Evolutionary conservation across 2,113 vertebrate genomes (phyloP), one percentile per base, ranked within the genome.

Genomic region (Polypterus senegalus): DNA sequence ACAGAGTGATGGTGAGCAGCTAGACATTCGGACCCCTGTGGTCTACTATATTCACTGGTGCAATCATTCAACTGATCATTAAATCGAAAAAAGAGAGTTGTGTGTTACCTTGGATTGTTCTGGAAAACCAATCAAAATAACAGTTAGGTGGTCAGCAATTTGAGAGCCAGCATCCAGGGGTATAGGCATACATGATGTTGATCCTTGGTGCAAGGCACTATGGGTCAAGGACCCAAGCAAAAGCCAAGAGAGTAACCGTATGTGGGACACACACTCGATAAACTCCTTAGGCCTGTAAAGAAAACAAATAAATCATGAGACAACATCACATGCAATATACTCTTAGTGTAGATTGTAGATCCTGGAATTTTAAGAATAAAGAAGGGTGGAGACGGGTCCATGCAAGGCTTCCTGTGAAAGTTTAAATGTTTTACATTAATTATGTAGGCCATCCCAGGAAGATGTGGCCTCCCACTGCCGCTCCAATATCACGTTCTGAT

Each of bases 111-210:
- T 99, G 65, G 96, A 99, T 79, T 98, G 95, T 65, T 99, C 96
- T 47, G 96, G 94, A 81, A 99, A 99, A 65, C 96, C 95, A 75
- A 98, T 97, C 70, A 99, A 86, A 80, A 98, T 97, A 74, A 99
- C 89, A 65, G 97, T 97, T 63, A 99, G 91, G 75, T 99, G 96
- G 75, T 99, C 96, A 57, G 96, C 94, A 49, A 99, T 89, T 66
- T 98, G 95, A 69, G 93, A 95, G 54, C 96, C 96, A 3, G 95
- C 92, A n/a, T 99, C 96, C 67, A 99, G 84, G 52, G 96, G 96
- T 80, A 98, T 95, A 72, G 96, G 95, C 83, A 97, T 95, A 74
- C 93, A 99, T 56, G 86, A 86, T n/a, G 89, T 89, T 70, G 92
- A 90, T 72, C 93, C 92, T 68, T 92, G 90, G 78, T 94, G 92